These are phyloP conservation scores for Apostichopus parvimensis DNA, from an alignment of 35 echinoderm and acorn worm species.

Conservation along the genomic window DNA sequence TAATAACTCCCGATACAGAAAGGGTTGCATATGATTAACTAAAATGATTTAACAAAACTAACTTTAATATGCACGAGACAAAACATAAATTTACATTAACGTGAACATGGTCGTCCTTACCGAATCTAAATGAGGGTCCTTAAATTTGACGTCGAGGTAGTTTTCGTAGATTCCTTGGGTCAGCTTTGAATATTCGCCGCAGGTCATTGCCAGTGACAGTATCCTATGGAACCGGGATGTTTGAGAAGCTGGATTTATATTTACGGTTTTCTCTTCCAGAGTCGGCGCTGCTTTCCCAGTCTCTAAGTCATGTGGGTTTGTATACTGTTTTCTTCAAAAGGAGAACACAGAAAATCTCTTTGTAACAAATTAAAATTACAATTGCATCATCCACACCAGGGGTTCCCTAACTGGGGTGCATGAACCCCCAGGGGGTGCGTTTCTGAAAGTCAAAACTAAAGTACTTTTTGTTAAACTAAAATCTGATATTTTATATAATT, in stretches of 20 bases:
- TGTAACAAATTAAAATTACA: not conserved
- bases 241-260: slow-evolving; percentile 53
- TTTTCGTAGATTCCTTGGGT: slow-evolving; percentile 98
- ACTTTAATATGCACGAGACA: no score
- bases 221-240: slow-evolving; percentile 83
- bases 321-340: slow-evolving; percentile 82
- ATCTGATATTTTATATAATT: no score
- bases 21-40: no score
- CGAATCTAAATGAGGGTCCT: slow-evolving; percentile 90
- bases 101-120: slow-evolving; percentile 51
- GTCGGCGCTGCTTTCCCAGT: slow-evolving; percentile 27
- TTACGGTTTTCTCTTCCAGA: slow-evolving; percentile 38
- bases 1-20: no score
- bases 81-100: no score
- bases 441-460: no score
- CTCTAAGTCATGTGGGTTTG: slow-evolving; percentile 89
- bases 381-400: not conserved
- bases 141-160: slow-evolving; percentile 92
- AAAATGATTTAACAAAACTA: no score
- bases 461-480: no score
- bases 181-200: slow-evolving; percentile 91
- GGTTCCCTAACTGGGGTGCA: no score
- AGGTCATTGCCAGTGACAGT: slow-evolving; percentile 62
- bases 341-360: not conserved
- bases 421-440: no score